Conservation (phyloP, 2,113 vertebrate species). For the Ia io region DNA sequence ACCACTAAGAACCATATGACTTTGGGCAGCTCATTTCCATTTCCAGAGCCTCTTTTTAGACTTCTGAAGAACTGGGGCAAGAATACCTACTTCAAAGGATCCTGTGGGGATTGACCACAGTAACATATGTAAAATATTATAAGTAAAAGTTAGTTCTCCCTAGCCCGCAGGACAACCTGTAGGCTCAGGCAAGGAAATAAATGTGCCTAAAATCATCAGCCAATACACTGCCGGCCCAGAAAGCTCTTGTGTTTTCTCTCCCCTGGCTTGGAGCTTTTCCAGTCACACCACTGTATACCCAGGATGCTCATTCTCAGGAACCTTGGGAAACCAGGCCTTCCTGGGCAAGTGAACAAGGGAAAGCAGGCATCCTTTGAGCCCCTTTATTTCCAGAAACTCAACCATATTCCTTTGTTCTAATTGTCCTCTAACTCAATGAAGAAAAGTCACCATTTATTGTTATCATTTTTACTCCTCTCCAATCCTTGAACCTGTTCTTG, state of each 20-base stretch:
- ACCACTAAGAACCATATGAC: background rate
- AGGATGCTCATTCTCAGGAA: background rate
- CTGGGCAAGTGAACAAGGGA: background rate
- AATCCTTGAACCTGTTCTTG: background rate
- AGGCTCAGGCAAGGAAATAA: background rate
- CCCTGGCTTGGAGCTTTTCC: background rate
- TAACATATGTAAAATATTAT: background rate
- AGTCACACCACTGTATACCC: no score
- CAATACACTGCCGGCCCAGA: background rate
- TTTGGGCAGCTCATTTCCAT: background rate
- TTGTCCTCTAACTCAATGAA: background rate
- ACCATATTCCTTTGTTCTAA: background rate
- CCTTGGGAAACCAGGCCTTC: background rate
- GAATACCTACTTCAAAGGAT: background rate
- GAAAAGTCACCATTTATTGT: background rate
- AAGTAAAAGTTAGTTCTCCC: background rate
- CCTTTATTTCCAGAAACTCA: background rate
- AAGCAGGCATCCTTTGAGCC: background rate
- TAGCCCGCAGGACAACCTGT: background rate
- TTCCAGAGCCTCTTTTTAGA: background rate
- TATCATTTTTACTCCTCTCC: background rate
- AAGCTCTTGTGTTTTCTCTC: background rate
- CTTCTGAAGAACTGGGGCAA: background rate
- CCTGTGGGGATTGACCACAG: background rate
- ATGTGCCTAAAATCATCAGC: background rate